phyloP scores from a whole-genome alignment of 2,888 invertebrate species.

The Drosophila mulleri region DNA sequence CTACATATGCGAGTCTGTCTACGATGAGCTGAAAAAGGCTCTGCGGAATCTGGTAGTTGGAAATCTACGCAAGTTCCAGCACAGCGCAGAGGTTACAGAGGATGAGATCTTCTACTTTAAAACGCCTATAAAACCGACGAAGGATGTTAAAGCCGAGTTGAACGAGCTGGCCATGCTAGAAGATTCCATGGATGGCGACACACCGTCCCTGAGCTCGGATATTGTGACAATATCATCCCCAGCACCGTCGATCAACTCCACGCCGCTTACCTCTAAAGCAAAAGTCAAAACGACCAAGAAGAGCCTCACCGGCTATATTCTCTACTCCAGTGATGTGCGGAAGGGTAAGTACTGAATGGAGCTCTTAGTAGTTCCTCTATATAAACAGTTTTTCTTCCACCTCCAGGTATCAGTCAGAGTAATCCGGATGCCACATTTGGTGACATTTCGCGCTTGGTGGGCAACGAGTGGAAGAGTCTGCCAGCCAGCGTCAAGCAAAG shows the following conservation, averaged over 20 bases:
- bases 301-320: slow-evolving; percentile 98
- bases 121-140: slow-evolving; percentile 87
- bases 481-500: slow-evolving; percentile 94
- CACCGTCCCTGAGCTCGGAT: slow-evolving; percentile 93
- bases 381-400: background rate
- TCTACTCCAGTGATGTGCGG: slow-evolving; percentile 98
- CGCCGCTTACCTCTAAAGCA: slow-evolving; percentile 83
- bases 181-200: slow-evolving; percentile 92
- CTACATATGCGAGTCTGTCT: slow-evolving; percentile 96
- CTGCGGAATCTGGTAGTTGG: slow-evolving; percentile 89
- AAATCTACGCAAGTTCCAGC: slow-evolving; percentile 91
- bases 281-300: slow-evolving; percentile 91
- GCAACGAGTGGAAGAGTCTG: slow-evolving; percentile 96
- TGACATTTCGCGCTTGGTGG: slow-evolving; percentile 90
- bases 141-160: slow-evolving; percentile 77
- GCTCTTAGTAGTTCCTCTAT: background rate
- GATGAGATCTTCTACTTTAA: slow-evolving; percentile 96
- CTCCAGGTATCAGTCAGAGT: slow-evolving; percentile 91
- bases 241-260: slow-evolving; percentile 85
- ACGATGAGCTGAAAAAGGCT: slow-evolving; percentile 94
- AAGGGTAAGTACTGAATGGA: slow-evolving; percentile 86
- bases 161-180: slow-evolving; percentile 87
- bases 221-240: slow-evolving; percentile 88
- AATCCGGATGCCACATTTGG: slow-evolving; percentile 98
- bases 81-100: slow-evolving; percentile 93